Percentiles rank a stretch among this genome's conserved stretches.
phyloP scores from a whole-genome alignment of 2,797 vertebrate genomes.

The Macroramphosus scolopax region DNA sequence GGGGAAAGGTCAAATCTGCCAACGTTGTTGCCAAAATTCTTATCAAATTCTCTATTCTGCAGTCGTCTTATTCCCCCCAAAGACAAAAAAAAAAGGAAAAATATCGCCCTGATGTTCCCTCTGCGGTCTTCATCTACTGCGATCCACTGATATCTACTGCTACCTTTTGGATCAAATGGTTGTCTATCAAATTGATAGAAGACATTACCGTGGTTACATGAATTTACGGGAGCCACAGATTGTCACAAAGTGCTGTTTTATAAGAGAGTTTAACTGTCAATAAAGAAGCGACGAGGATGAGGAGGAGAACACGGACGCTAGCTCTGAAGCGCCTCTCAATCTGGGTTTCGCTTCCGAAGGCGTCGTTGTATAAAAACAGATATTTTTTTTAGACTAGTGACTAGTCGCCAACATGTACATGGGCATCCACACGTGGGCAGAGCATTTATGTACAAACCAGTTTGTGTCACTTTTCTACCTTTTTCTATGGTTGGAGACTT shows the following conservation, averaged over 20 bases:
- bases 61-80: conserved; percentile 3
- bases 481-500: conserved; percentile 93
- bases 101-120: conserved; percentile 34
- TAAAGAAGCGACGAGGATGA: conserved; percentile 25
- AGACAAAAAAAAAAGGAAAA: conserved; percentile 28
- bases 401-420: conserved; percentile 60
- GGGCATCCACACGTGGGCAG: conserved; percentile 67
- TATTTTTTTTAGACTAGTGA: conserved; percentile 73
- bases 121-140: conserved; percentile 10
- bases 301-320: conserved; percentile 28
- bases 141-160: conserved; percentile 10
- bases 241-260: conserved; percentile 58
- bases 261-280: conserved; percentile 46
- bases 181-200: not conserved
- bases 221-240: conserved; percentile 48
- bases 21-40: conserved; percentile 84
- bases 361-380: conserved; percentile 56
- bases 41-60: conserved; percentile 30
- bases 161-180: conserved; percentile 9
- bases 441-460: conserved; percentile 88
- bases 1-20: conserved; percentile 82
- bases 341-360: conserved; percentile 12
- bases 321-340: conserved; percentile 20
- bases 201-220: conserved; percentile 23
- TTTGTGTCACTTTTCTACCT: conserved; percentile 96